These are phyloP conservation scores for Columba janthina DNA, from an alignment of 2,113 vertebrate species.

Conservation along the genomic window DNA sequence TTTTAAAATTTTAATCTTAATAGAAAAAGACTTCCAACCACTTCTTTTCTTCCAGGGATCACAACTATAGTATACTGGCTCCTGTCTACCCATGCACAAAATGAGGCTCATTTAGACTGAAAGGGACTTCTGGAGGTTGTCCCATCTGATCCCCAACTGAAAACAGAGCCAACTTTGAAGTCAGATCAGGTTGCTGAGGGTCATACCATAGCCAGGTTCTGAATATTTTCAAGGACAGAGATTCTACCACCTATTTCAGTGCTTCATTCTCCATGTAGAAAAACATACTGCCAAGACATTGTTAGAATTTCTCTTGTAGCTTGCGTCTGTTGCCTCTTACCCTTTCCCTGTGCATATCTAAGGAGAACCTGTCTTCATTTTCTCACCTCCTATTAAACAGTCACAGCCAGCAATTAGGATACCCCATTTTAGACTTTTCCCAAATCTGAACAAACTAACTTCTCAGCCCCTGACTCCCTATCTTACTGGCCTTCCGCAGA, in stretches of 20 bases:
- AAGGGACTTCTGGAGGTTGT: conserved; percentile 37
- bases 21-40: not conserved
- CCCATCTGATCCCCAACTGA: not conserved
- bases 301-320: not conserved
- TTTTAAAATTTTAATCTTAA: not conserved
- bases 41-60: not conserved
- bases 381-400: not conserved
- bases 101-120: not conserved
- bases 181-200: conserved; percentile 1
- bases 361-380: not conserved
- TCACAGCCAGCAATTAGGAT: not conserved
- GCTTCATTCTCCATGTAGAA: not conserved
- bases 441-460: not conserved
- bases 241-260: not conserved
- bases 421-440: not conserved
- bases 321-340: not conserved
- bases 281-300: not conserved
- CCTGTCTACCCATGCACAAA: not conserved
- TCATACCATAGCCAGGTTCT: not conserved
- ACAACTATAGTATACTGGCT: not conserved
- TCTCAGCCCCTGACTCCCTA: not conserved
- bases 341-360: not conserved
- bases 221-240: not conserved
- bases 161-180: conserved; percentile 30
- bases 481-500: not conserved